Base-by-base conservation (phyloP, 1,140 invertebrate genomes). In the Tetranychus urticae region DNA sequence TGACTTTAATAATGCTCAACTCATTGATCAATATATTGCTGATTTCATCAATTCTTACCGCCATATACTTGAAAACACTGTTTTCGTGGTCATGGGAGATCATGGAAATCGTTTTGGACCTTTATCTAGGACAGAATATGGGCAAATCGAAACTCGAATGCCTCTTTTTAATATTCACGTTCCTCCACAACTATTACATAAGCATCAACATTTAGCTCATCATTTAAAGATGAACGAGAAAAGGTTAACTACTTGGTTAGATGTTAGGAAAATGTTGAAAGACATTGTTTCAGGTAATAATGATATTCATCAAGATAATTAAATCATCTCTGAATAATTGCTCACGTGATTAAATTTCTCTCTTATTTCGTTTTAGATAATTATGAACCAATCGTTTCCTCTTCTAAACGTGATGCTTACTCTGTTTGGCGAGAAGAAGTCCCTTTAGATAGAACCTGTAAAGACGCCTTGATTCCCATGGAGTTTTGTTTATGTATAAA, bases 101-200 rank as follows among this genome's bases (percentile, higher is more conserved):
- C 64, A 61, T 35, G 61, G 61, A 8, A 60, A 60, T 58, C 46
- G 63, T 14, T 62, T 59, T 54, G 63, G 63, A 10, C 14, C 69
- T 14, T 63, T 68, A 35, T 62, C 69, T 56, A 56, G 62, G 37
- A 68, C 64, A n/a, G 63, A 60, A 47, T 56, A 61, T 52, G 69
- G 69, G 5, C 58, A 69, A 63, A 67, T 70, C 31, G 69, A 70
- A 58, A 69, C 68, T 59, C 47, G 70, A 42, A 70, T 69, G 70
- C 69, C 69, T 31, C 59, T 71, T 45, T 64, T 69, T 52, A 61
- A 58, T 3, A 66, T 70, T n/a, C 61, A 62, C 52, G 33, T 70
- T 5, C 69, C 69, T 5, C 35, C 63, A 33, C 42, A 57, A 37
- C 62, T 70, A 34, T 13, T 33, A 14, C 46, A 58, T 36, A 55